phyloP scores from a whole-genome alignment of 2,113 vertebrate species.

The Cyanoramphus novaezelandiae region DNA sequence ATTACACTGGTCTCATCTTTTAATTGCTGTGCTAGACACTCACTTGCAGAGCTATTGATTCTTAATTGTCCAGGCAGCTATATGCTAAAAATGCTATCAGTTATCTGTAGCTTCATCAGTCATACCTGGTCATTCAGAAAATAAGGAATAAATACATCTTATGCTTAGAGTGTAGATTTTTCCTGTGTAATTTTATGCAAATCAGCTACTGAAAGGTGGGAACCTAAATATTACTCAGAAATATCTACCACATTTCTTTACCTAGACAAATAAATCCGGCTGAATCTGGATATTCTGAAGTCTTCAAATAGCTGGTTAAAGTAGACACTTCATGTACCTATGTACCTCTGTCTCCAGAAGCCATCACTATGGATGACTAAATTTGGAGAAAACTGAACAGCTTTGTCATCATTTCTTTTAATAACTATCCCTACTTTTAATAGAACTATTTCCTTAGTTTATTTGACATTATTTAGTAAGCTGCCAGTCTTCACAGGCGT shows the following conservation, averaged over 20 bases:
- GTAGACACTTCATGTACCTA: not conserved
- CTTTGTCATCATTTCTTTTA: not conserved
- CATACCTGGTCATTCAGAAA: not conserved
- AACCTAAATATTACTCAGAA: not conserved
- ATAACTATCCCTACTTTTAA: not conserved
- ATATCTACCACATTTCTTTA: not conserved
- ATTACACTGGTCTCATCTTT: not conserved
- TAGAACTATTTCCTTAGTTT: not conserved
- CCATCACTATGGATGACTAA: not conserved
- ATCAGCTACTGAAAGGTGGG: not conserved
- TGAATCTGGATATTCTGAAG: not conserved
- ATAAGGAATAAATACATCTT: not conserved
- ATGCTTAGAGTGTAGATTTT: not conserved
- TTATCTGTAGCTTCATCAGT: not conserved
- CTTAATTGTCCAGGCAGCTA: not conserved
- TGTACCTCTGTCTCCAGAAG: not conserved
- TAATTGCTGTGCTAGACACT: not conserved
- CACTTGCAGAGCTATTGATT: not conserved
- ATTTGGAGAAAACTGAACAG: not conserved
- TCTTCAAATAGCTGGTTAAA: not conserved
- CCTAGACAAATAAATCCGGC: not conserved
- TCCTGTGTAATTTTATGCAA: not conserved
- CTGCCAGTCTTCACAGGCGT: not conserved
- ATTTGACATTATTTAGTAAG: not conserved
- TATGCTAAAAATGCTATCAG: not conserved